A percentile compares a stretch with the other conserved stretches of the same genome.
phyloP scores from a whole-genome alignment of 1,140 invertebrate species.

The Atta texana region DNA sequence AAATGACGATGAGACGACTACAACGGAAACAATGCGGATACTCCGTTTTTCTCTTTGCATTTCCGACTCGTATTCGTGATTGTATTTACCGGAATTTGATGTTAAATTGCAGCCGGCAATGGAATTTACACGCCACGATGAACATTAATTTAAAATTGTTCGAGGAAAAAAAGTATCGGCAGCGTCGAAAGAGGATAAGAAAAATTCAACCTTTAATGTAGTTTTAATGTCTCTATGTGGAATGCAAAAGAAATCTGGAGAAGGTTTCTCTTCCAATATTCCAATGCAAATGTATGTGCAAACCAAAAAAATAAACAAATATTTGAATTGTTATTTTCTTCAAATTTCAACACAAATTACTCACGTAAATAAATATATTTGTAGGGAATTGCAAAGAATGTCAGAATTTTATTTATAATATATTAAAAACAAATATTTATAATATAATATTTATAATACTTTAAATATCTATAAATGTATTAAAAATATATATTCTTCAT shows the following conservation, averaged over 20 bases:
- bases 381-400: not conserved
- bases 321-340: not conserved
- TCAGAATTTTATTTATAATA: not conserved
- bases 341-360: not conserved
- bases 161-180: slow-evolving; percentile 21
- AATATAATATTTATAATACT: not conserved
- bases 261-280: slow-evolving; percentile 2
- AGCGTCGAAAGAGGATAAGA: not conserved
- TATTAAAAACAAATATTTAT: not conserved
- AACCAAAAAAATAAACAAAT: slow-evolving; percentile 9
- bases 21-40: slow-evolving; percentile 26
- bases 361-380: not conserved
- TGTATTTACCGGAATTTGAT: slow-evolving; percentile 63
- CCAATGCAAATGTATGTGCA: slow-evolving; percentile 1
- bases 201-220: slow-evolving; percentile 42
- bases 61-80: slow-evolving; percentile 8
- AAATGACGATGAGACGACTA: not conserved
- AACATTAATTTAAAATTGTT: slow-evolving; percentile 65
- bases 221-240: slow-evolving; percentile 52
- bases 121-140: slow-evolving; percentile 65
- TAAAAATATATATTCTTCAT: not conserved
- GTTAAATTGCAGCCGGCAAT: slow-evolving; percentile 65
- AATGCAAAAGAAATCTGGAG: slow-evolving; percentile 17
- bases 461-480: slow-evolving; percentile 1
- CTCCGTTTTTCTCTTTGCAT: slow-evolving; percentile 38